phyloP scores from a whole-genome alignment of 2,113 vertebrate species.

The Dermatemys mawii region DNA sequence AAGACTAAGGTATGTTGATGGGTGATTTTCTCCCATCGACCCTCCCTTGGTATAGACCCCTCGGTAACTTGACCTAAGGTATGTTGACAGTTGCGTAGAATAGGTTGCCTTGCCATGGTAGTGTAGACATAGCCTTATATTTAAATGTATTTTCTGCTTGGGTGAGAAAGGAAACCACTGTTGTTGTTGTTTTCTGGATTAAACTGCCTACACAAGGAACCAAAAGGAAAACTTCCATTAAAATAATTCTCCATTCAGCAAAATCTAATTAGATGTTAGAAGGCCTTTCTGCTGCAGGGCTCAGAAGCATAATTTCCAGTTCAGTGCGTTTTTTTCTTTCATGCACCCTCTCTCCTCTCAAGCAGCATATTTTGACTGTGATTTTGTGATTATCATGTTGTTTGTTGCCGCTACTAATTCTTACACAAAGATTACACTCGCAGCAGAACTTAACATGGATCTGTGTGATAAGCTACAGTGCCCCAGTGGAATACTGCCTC shows the following conservation, averaged over 20 bases:
- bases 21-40: too few relatives aligned
- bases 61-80: too few relatives aligned
- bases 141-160: neutral
- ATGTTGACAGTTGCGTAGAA: too few relatives aligned
- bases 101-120: too few relatives aligned
- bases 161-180: neutral
- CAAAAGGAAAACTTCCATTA: conserved; percentile 19
- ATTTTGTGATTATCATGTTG: conserved; percentile 1
- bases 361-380: conserved; percentile 20
- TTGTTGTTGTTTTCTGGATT: neutral
- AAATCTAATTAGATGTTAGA: conserved; percentile 53
- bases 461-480: neutral
- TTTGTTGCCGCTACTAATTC: neutral
- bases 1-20: too few relatives aligned
- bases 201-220: neutral
- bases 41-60: too few relatives aligned
- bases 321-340: conserved; percentile 17
- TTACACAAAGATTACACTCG: neutral
- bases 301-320: neutral
- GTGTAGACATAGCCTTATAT: neutral
- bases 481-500: neutral
- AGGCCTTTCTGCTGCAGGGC: conserved; percentile 51
- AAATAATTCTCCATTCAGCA: conserved; percentile 1
- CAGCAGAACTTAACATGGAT: neutral
- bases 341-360: conserved; percentile 33